Evolutionary conservation across 2,888 invertebrate genomes (phyloP), one percentile per base, ranked within the genome.

Genomic region (Sinopyrophorus schimmeli): DNA sequence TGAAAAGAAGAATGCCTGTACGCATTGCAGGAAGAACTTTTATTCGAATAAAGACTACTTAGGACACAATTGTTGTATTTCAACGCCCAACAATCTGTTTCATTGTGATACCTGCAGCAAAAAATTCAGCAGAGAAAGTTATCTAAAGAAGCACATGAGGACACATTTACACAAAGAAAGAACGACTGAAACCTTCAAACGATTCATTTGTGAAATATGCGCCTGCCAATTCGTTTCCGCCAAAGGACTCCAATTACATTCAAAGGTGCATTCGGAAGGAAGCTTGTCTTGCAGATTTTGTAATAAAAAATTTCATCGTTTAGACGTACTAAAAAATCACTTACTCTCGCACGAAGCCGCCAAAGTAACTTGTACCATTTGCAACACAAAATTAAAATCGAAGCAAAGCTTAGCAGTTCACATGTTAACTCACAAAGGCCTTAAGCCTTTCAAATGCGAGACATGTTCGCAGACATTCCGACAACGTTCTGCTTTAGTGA

Each of bases 171-270:
- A 35, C 5, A 57, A 44, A 20, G 58, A 56, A 26, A 31, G 18
- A 18, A 32, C 39, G 10, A 41, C 41, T 11, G 28, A 40, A 4
- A 3, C 10, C 6, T 11, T 43, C 49, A n/a, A 55, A 46, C 46
- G 57, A 3, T 51, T 65, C 14, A 68, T 77, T 3, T 79, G 79
- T 54, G 72, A 76, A 43, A 64, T 72, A 11, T 79, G 79, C 62
- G 78, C 77, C 1, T 70, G 73, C 47, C 59, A 65, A 4, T 76
- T 74, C 55, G 68, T 69, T 12, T 73, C 69, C 32, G 61, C 60
- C 2, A 69, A 73, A 52, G 75, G 73, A 44, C 63, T 78, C 11
- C 73, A 72, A 44, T 71, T 74, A 18, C 81, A 80, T 59, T 67
- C 74, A 54, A 66, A 68, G 47, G 65, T 69, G 1, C 71, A 73